Evolutionary conservation across 2,888 invertebrate species (phyloP).

Genomic region (Mythimna pallens): DNA sequence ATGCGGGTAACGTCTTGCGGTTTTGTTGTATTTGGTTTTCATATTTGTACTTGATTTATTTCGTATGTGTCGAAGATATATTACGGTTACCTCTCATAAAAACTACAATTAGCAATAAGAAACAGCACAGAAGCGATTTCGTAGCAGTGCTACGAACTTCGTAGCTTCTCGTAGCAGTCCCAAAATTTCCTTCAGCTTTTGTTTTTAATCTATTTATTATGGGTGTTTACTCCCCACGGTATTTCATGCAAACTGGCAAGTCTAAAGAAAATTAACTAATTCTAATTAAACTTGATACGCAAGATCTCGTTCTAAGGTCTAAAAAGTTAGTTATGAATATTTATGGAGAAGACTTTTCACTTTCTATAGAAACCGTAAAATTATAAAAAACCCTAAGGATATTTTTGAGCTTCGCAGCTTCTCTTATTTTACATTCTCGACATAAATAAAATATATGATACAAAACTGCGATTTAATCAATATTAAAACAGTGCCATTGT

Average conservation of each 20-base stretch:
- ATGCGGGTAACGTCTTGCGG: constrained; percentile 82
- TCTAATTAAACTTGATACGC: too few relatives aligned
- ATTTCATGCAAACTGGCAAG: too few relatives aligned
- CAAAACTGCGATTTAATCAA: background rate
- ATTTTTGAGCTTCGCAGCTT: background rate
- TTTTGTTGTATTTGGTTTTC: constrained; percentile 68
- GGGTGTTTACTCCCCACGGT: too few relatives aligned
- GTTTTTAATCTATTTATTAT: background rate
- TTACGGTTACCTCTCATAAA: background rate
- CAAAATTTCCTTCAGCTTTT: background rate
- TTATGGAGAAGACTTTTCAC: too few relatives aligned
- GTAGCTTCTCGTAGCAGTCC: constrained; percentile 30
- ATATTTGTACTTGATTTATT: constrained; percentile 53
- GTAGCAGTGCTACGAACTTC: constrained; percentile 22
- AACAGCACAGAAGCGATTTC: background rate
- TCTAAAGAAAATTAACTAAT: too few relatives aligned
- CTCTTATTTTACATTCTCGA: too few relatives aligned
- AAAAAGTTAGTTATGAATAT: too few relatives aligned
- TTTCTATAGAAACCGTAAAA: too few relatives aligned
- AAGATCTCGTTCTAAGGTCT: too few relatives aligned
- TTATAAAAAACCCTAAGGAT: background rate
- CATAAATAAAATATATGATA: too few relatives aligned
- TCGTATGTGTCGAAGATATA: constrained; percentile 4
- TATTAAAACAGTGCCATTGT: background rate
- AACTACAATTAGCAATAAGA: background rate